Evolutionary conservation across 1,140 invertebrate species (phyloP).

Genomic region (Hyphantria cunea): DNA sequence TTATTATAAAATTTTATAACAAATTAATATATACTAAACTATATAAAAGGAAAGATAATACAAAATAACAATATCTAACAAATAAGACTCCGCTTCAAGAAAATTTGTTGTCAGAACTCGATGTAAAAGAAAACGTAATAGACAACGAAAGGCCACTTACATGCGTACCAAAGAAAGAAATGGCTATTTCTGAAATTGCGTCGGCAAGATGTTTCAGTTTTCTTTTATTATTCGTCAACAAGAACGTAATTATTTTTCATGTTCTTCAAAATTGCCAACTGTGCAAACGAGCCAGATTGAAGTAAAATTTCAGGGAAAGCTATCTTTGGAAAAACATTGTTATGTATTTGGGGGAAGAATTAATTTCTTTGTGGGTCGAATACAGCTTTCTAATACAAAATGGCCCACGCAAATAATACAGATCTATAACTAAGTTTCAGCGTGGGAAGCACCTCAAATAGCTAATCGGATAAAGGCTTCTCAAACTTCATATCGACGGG

Average conservation of each 20-base stretch:
- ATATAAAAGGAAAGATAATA: neutral
- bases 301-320: neutral
- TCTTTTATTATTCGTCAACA: slow-evolving; percentile 25
- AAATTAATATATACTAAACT: too few relatives aligned
- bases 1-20: too few relatives aligned
- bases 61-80: neutral
- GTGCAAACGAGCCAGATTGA: neutral
- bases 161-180: neutral
- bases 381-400: too few relatives aligned
- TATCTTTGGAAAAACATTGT: too few relatives aligned
- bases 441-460: too few relatives aligned
- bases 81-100: neutral
- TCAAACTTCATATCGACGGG: too few relatives aligned
- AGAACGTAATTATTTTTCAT: slow-evolving; percentile 23
- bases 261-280: slow-evolving; percentile 5
- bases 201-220: slow-evolving; percentile 12
- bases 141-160: neutral
- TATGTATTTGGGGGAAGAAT: too few relatives aligned
- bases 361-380: too few relatives aligned
- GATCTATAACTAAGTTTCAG: too few relatives aligned
- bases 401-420: too few relatives aligned
- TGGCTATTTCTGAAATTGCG: slow-evolving; percentile 7
- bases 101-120: neutral
- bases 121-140: slow-evolving; percentile 1
- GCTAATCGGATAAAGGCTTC: too few relatives aligned